These are phyloP conservation scores for Tragopan temminckii DNA, from an alignment of 2,797 vertebrate species.

Conservation along the genomic window DNA sequence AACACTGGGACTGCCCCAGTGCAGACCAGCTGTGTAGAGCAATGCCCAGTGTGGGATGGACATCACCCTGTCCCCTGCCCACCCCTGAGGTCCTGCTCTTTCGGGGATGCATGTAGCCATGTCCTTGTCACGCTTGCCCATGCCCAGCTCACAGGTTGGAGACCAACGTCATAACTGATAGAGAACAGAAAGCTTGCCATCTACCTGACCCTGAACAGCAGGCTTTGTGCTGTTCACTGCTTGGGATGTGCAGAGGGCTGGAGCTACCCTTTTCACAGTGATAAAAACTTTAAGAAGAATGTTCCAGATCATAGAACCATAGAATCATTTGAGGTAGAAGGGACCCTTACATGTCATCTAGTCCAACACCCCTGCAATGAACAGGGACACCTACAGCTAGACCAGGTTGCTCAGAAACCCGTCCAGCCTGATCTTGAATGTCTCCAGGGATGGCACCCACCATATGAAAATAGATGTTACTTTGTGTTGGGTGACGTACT, in stretches of 20 bases:
- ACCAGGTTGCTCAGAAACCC: too few species aligned
- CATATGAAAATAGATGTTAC: neutral
- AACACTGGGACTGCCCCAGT: accelerated
- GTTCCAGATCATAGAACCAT: neutral
- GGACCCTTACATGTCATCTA: too few species aligned
- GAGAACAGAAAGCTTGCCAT: neutral
- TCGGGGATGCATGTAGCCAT: neutral
- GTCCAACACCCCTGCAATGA: too few species aligned
- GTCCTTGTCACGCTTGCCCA: neutral
- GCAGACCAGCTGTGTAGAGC: neutral
- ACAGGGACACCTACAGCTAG: too few species aligned
- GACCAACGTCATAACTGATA: neutral
- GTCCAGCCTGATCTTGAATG: too few species aligned
- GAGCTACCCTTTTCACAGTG: neutral
- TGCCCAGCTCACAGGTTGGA: neutral
- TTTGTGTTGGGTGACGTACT: neutral
- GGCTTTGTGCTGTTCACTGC: neutral
- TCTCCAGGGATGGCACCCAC: too few species aligned
- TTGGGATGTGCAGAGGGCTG: neutral
- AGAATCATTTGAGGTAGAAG: too few species aligned
- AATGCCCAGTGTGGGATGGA: accelerated
- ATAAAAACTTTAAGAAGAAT: neutral
- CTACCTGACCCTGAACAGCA: neutral
- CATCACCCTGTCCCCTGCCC: neutral
- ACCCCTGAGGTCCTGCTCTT: neutral